Conservation (phyloP, 2,888 invertebrate genomes). For the Eucera pruinosa region DNA sequence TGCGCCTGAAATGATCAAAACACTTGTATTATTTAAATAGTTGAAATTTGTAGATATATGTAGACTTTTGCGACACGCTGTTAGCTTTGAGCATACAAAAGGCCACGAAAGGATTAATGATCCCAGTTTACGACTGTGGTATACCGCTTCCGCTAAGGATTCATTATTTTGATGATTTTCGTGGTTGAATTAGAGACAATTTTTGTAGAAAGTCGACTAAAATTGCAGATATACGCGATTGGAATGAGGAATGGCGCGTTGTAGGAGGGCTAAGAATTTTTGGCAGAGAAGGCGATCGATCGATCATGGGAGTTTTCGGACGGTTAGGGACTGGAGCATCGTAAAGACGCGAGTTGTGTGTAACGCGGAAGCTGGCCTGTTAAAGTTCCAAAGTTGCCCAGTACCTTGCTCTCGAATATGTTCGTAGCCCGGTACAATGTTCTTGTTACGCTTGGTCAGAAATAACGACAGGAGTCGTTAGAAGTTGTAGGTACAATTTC, state of each 20-base stretch:
- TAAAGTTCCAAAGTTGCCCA: conserved; percentile 51
- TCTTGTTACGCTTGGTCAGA: conserved; percentile 57
- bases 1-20: too few species aligned
- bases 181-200: conserved; percentile 11
- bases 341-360: conserved; percentile 37
- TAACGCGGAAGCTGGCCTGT: conserved; percentile 33
- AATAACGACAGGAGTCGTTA: conserved; percentile 60
- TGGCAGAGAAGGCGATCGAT: conserved; percentile 16
- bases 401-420: conserved; percentile 58
- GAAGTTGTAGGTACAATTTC: conserved; percentile 57
- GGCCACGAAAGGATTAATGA: too few species aligned
- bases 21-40: too few species aligned
- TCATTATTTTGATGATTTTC: neutral
- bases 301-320: conserved; percentile 31
- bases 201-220: neutral
- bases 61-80: too few species aligned
- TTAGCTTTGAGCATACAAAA: too few species aligned
- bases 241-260: conserved; percentile 2
- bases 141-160: too few species aligned
- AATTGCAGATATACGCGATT: neutral
- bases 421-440: conserved; percentile 33
- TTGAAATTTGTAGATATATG: too few species aligned
- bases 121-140: too few species aligned
- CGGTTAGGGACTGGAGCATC: conserved; percentile 10
- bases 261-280: conserved; percentile 5